Evolutionary conservation across 2,888 invertebrate species (phyloP).

Genomic region (Phaedon cochleariae): DNA sequence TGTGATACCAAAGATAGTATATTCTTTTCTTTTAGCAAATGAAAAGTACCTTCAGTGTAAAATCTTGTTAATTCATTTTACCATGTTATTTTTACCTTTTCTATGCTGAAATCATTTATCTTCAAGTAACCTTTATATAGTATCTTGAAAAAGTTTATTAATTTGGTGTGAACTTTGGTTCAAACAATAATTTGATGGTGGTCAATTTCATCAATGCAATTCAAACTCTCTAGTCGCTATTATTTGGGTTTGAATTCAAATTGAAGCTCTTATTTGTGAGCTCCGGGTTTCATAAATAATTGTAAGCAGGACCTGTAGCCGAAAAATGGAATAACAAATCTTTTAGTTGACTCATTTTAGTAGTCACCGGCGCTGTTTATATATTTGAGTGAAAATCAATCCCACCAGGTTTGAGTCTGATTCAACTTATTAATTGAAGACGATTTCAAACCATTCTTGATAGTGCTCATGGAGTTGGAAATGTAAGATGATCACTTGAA

Average conservation of each 20-base stretch:
- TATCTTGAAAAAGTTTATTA: neutral
- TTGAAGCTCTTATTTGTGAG: neutral
- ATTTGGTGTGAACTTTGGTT: neutral
- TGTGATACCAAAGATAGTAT: conserved; percentile 2
- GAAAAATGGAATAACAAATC: no score
- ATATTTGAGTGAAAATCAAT: no score
- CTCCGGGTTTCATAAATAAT: neutral
- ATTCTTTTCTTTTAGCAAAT: neutral
- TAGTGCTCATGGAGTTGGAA: neutral
- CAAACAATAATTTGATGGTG: neutral
- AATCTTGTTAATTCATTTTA: neutral
- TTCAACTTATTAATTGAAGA: neutral
- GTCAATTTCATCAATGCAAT: neutral
- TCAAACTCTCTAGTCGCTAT: neutral
- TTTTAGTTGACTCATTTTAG: no score
- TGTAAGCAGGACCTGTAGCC: neutral
- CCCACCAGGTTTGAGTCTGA: neutral
- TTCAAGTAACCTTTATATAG: neutral
- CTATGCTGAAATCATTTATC: neutral
- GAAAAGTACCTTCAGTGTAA: neutral
- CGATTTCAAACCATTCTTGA: neutral
- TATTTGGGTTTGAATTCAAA: neutral
- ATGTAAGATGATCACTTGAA: neutral
- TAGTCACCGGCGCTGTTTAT: no score
- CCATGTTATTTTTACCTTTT: neutral